Evolutionary conservation across 2,113 vertebrate species (phyloP), one percentile per base, ranked within the genome.

Genomic region (Ptilorrhoa leucosticta): DNA sequence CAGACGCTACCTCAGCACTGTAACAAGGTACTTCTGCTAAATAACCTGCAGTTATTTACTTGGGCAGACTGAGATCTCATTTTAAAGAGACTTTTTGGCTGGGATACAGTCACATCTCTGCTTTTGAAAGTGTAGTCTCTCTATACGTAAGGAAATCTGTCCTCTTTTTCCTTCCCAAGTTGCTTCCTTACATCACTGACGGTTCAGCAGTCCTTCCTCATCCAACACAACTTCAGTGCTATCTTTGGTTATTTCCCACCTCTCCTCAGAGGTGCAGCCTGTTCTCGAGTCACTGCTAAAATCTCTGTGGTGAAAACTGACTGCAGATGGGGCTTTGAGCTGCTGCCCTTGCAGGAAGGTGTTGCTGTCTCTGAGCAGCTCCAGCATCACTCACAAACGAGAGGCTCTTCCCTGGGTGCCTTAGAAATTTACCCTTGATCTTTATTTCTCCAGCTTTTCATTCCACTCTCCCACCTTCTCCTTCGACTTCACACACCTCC

Each of bases 11-110:
- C 89, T 96, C 94, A 95, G 88, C 87, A 24, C 58, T 42, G 82
- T 9, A 71, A 50, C 33, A 31, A 88, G 45, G 54, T 51, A 4
- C n/a, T 85, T 57, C 31, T 69, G 7, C 70, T 10, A n/a, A n/a
- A n/a, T n/a, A n/a, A n/a, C 93, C 95, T 88, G 82, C 39, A 86
- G 92, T 88, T 94, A 90, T 93, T 97, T 93, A 47, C 91, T 37
- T 69, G 82, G 83, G 71, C 63, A 86, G 71, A 10, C 70, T 94
- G 66, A 51, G 50, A 80, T 64, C 66, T 80, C 39, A 3, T 77
- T 87, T 88, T 18, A 66, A 93, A 88, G 10, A 23, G 30, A 42
- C 18, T 87, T 84, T 85, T 47, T 84, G 83, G 69, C 69, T 89
- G 87, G 80, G 56, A 70, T 60, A 13, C 20, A 75, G 66, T 14